Percentiles rank a stretch among this genome's conserved stretches.
Evolutionary conservation across 37 sponge, comb jelly and placozoan species (phyloP).

Genomic region (Halichondria panicea): DNA sequence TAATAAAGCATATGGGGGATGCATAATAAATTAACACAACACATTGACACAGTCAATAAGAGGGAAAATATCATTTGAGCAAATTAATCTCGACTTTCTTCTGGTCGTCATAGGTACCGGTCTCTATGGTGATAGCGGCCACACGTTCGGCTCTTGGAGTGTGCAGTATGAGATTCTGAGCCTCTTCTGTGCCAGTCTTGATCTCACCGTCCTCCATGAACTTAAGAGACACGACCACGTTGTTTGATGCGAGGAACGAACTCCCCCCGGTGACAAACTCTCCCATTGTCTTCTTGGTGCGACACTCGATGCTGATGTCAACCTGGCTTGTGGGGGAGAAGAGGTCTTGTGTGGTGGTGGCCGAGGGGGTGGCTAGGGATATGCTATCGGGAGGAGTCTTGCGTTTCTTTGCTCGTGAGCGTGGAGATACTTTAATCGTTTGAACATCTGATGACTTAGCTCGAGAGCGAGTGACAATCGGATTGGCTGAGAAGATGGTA

Average conservation of each 20-base stretch:
- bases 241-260: conserved; percentile 31
- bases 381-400: not conserved
- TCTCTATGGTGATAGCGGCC: conserved; percentile 42
- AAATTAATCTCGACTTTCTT: too few relatives aligned
- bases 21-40: too few relatives aligned
- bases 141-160: not conserved
- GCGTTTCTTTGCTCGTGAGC: not conserved
- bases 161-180: not conserved
- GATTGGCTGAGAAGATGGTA: conserved; percentile 5
- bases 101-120: not conserved
- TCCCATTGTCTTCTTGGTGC: conserved; percentile 16
- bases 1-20: too few relatives aligned
- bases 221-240: conserved; percentile 38
- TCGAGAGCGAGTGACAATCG: conserved; percentile 3
- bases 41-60: too few relatives aligned
- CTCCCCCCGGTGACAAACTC: not conserved
- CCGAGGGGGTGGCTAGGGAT: not conserved
- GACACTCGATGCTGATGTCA: conserved; percentile 47
- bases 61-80: too few relatives aligned
- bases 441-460: conserved; percentile 2
- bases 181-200: not conserved
- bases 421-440: not conserved
- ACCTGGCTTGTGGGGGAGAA: conserved; percentile 9
- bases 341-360: not conserved
- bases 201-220: conserved; percentile 7